Base-by-base conservation (phyloP, 2,113 vertebrate species). In the Procavia capensis region DNA sequence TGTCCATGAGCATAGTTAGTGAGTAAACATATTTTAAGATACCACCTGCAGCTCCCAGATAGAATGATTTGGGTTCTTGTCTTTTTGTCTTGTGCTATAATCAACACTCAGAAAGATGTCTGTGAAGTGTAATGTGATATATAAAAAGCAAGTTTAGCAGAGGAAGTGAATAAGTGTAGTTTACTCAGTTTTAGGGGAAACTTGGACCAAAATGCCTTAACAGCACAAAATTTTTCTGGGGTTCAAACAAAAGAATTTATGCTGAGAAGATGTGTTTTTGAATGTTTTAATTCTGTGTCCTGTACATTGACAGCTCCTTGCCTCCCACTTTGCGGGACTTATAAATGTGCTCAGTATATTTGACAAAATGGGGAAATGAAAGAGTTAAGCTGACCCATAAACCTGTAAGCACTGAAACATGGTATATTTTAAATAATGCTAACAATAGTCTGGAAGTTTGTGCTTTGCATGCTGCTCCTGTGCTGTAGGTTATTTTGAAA, bases 401-500 rank as follows among this genome's bases (percentile, higher is more conserved):
- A 90, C 64, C 88, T 66, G 78, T 75, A 75, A 93, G 4, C 85
- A 94, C 50, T 94, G 88, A 89, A 96, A 95, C 39, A 63, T 91
- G 31, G 63, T 80, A 57, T 83, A 94, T 93, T 94, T 93, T 88
- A 25, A 92, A 31, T 70, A 79, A 79, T 8, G 54, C 96, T 95
- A 93, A 97, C 96, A 97, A 95, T 95, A 96, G 95, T 96, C 97
- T 95, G 96, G 74, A 95, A 22, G 92, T 89, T 97, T 95, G 83
- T 94, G 93, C 96, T 93, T 97, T 90, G 95, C 97, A 97, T 98
- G 88, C 85, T 96, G 72, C 88, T 96, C 95, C 94, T 97, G 96
- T 97, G 93, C 75, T 13, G 90, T 10, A 94, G 86, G 57, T 94
- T 97, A 5, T 87, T 97, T 97, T 96, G 98, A 97, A 99, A 98